Evolutionary conservation across 2,797 vertebrate genomes (phyloP).

Genomic region (Sus cebifrons): DNA sequence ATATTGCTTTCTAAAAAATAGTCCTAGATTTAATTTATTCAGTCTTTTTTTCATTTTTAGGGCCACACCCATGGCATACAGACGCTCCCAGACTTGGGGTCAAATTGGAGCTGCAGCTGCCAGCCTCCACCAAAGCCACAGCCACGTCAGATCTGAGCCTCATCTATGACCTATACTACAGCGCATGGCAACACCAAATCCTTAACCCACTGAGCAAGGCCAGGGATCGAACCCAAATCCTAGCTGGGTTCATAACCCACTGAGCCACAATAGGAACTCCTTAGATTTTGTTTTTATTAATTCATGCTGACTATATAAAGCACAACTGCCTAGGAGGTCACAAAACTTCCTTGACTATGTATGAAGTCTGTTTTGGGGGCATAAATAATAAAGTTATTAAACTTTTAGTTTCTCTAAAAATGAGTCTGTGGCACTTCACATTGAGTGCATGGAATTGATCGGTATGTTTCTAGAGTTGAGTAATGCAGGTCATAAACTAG

Average conservation of each 20-base stretch:
- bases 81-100: too few species aligned
- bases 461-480: not conserved
- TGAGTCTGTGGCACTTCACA: not conserved
- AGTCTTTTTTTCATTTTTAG: too few species aligned
- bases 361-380: not conserved
- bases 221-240: too few species aligned
- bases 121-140: too few species aligned
- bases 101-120: too few species aligned
- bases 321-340: not conserved
- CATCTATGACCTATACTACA: too few species aligned
- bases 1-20: not conserved
- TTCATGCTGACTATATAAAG: conserved; percentile 42
- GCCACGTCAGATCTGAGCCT: too few species aligned
- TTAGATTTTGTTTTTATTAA: conserved; percentile 56
- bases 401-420: conserved; percentile 9
- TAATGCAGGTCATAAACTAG: not conserved
- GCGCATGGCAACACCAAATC: too few species aligned
- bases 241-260: too few species aligned
- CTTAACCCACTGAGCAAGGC: too few species aligned
- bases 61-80: too few species aligned
- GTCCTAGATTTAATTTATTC: not conserved
- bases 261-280: not conserved
- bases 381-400: not conserved
- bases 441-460: not conserved
- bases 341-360: not conserved